Percentiles rank a stretch among this genome's conserved stretches.
phyloP scores from a whole-genome alignment of 2,113 vertebrate species.

The Sebastes fasciatus region DNA sequence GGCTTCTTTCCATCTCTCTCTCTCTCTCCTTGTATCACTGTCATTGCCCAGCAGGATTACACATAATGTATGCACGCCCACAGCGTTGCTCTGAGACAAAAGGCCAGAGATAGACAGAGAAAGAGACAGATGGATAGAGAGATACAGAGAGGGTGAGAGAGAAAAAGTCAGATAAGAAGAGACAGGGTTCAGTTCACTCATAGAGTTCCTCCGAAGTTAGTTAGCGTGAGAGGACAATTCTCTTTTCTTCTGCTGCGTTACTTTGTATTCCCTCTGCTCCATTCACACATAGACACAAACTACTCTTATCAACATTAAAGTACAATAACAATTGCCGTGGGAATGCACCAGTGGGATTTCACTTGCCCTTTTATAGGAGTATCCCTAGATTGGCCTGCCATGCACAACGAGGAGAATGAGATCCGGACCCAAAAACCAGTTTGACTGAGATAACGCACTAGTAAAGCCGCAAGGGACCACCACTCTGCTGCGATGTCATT shows the following conservation, averaged over 20 bases:
- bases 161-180: slow-evolving; percentile 20
- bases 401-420: slow-evolving; percentile 28
- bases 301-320: slow-evolving; percentile 34
- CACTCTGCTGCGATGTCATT: neutral
- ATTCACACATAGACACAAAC: slow-evolving; percentile 6
- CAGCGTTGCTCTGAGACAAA: slow-evolving; percentile 69
- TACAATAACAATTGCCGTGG: slow-evolving; percentile 29
- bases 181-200: slow-evolving; percentile 50
- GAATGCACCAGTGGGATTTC: slow-evolving; percentile 40
- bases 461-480: slow-evolving; percentile 36
- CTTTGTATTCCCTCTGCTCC: neutral
- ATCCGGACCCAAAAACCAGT: slow-evolving; percentile 46
- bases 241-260: neutral
- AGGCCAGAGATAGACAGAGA: slow-evolving; percentile 57
- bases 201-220: slow-evolving; percentile 35
- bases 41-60: slow-evolving; percentile 64
- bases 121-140: slow-evolving; percentile 46
- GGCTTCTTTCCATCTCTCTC: slow-evolving; percentile 35
- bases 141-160: slow-evolving; percentile 19
- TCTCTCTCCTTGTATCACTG: slow-evolving; percentile 45
- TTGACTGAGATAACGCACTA: slow-evolving; percentile 32
- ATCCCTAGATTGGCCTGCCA: slow-evolving; percentile 49
- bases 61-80: slow-evolving; percentile 76
- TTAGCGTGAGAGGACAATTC: slow-evolving; percentile 6
- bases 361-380: slow-evolving; percentile 5